Conservation (phyloP, 2,888 invertebrate genomes). For the Drosophila incognita region DNA sequence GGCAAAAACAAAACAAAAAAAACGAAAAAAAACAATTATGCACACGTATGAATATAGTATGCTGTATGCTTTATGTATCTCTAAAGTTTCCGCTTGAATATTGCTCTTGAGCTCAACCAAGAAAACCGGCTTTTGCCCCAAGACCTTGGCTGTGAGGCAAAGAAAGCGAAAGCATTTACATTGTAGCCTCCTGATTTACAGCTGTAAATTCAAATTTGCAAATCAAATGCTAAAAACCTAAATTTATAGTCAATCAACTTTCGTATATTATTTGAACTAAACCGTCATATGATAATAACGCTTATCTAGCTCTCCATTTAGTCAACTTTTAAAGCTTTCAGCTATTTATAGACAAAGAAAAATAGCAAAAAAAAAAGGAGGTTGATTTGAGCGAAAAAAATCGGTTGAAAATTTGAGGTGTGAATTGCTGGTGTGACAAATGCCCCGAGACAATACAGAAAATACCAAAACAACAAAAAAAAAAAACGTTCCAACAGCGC, state of each 20-base stretch:
- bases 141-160: conserved; percentile 29
- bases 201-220: conserved; percentile 11
- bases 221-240: conserved; percentile 4
- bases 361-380: background rate
- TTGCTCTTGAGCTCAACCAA: conserved; percentile 12
- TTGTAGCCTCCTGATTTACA: conserved; percentile 19
- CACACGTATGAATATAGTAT: conserved; percentile 1
- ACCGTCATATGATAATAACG: conserved; percentile 1
- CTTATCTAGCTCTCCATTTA: conserved; percentile 16
- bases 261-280: conserved; percentile 35
- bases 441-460: conserved; percentile 23
- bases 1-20: background rate
- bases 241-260: conserved; percentile 52
- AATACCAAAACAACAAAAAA: conserved; percentile 1
- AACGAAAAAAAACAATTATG: background rate
- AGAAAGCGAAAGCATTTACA: conserved; percentile 48
- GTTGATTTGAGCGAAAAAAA: conserved; percentile 43
- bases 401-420: conserved; percentile 54
- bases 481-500: conserved; percentile 23
- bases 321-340: conserved; percentile 9
- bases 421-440: conserved; percentile 64
- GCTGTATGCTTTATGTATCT: conserved; percentile 12
- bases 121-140: conserved; percentile 28
- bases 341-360: conserved; percentile 17
- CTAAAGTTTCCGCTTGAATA: conserved; percentile 1